Conservation (phyloP, 2,113 vertebrate genomes). For the Cyanoliseus patagonus region DNA sequence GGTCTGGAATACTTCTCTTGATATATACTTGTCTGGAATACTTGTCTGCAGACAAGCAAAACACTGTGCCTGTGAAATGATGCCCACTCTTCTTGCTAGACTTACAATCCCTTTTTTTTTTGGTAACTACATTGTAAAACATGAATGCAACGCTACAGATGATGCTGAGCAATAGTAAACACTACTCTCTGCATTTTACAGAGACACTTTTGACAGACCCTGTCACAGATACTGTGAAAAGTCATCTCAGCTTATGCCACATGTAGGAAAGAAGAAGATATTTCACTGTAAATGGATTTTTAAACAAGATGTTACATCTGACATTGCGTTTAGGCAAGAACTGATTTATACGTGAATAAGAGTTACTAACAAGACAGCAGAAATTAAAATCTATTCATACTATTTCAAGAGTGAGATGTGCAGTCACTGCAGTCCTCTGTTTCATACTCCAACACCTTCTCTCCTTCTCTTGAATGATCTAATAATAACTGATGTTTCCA, state of each 20-base stretch:
- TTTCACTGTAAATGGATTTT: neutral
- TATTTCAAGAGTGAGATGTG: conserved; percentile 6
- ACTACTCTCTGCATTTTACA: neutral
- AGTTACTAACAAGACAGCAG: conserved; percentile 11
- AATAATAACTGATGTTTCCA: conserved; percentile 49
- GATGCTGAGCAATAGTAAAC: neutral
- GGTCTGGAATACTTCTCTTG: neutral
- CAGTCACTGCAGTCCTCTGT: neutral
- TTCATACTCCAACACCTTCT: neutral
- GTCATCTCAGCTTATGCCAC: accelerated
- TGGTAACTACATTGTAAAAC: neutral
- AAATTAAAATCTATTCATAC: conserved; percentile 35
- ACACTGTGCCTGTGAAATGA: neutral
- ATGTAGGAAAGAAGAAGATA: neutral
- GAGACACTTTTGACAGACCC: neutral
- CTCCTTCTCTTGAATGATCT: conserved; percentile 31
- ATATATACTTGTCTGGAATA: neutral
- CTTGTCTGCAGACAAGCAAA: neutral
- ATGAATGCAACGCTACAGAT: neutral
- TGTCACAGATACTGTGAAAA: neutral
- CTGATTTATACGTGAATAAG: neutral
- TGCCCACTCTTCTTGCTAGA: neutral
- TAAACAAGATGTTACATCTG: neutral
- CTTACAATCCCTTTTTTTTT: neutral
- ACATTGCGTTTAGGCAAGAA: neutral